Evolutionary conservation across 1,140 invertebrate species (phyloP).

Genomic region (Zaprionus tsacasi): DNA sequence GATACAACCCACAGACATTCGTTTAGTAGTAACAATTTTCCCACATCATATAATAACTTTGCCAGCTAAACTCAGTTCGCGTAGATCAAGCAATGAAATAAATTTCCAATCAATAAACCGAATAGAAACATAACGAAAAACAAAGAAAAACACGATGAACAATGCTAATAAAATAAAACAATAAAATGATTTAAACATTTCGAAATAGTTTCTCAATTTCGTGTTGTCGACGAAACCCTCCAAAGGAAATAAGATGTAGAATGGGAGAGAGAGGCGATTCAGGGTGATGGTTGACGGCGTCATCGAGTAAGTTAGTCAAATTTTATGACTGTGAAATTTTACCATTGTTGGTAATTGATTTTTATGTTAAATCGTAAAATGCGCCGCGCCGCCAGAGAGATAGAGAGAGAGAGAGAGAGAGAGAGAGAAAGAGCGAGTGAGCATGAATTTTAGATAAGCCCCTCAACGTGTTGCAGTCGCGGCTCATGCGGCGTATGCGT

Average conservation of each 20-base stretch:
- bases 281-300: background rate
- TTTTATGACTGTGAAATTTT: slow-evolving; percentile 80
- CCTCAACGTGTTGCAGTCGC: slow-evolving; percentile 62
- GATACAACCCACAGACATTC: background rate
- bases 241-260: background rate
- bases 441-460: no score
- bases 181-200: slow-evolving; percentile 74
- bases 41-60: background rate
- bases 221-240: slow-evolving; percentile 9
- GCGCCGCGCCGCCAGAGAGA: slow-evolving; percentile 8
- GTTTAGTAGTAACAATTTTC: background rate
- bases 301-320: slow-evolving; percentile 59
- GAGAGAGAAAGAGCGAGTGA: no score
- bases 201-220: slow-evolving; percentile 76
- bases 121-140: slow-evolving; percentile 6
- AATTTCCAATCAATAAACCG: background rate
- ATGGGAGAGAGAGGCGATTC: background rate
- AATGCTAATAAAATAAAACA: slow-evolving; percentile 40
- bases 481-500: slow-evolving; percentile 69
- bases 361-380: slow-evolving; percentile 82
- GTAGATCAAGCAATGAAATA: background rate
- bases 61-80: background rate
- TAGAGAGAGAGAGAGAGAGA: no score
- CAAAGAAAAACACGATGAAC: slow-evolving; percentile 52
- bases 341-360: slow-evolving; percentile 81